A percentile compares a stretch with the other conserved stretches of the same genome.
phyloP scores from a whole-genome alignment of 2,888 invertebrate species.

The Oasisia sp. region DNA sequence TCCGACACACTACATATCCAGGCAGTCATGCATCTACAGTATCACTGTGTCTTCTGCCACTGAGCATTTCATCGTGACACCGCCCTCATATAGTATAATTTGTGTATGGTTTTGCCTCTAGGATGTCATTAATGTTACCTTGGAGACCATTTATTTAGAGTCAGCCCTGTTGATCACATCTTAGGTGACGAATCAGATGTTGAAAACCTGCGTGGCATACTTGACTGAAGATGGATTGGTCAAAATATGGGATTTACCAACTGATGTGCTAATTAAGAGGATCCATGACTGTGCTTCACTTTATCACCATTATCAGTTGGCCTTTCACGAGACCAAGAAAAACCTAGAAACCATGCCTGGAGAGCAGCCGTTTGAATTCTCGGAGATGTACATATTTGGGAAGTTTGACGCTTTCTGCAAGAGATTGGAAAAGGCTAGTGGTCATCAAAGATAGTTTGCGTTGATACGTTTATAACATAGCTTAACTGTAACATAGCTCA shows the following conservation, averaged over 20 bases:
- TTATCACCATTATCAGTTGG: constrained; percentile 41
- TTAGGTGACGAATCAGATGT: constrained; percentile 65
- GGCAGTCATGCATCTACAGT: too few species aligned
- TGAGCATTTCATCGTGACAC: too few species aligned
- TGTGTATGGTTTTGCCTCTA: too few species aligned
- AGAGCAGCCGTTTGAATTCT: constrained; percentile 62
- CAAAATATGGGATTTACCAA: constrained; percentile 58
- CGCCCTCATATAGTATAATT: too few species aligned
- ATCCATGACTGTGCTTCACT: constrained; percentile 13
- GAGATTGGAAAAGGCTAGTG: not conserved
- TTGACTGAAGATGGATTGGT: constrained; percentile 54
- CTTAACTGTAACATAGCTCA: not conserved
- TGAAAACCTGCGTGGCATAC: constrained; percentile 61
- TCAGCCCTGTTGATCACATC: not conserved
- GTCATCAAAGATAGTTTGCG: not conserved
- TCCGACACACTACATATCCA: too few species aligned
- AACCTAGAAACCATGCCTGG: constrained; percentile 51
- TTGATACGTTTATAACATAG: not conserved
- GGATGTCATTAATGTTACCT: too few species aligned
- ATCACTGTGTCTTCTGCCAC: too few species aligned
- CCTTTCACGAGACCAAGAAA: constrained; percentile 69
- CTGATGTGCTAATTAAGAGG: constrained; percentile 48
- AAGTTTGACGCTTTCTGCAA: constrained; percentile 63
- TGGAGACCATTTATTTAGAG: not conserved
- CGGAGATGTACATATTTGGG: constrained; percentile 65